Percentiles rank a stretch among this genome's conserved stretches.
These are phyloP conservation scores for Brachypodius melanocephalos DNA, from an alignment of 2,113 vertebrate genomes.

Conservation along the genomic window DNA sequence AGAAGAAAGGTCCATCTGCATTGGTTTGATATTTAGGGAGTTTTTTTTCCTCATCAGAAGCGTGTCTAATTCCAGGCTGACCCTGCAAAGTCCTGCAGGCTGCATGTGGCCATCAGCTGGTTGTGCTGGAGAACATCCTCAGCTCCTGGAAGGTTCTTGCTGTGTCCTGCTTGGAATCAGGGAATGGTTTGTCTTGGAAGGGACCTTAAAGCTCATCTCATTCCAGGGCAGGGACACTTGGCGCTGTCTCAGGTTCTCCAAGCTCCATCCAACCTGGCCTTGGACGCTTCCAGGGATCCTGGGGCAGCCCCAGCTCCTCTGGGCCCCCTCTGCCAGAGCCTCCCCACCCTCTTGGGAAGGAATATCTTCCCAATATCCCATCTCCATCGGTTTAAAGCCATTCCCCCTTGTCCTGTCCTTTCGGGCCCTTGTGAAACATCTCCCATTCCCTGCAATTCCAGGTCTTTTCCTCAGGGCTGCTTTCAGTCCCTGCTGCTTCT, in stretches of 20 bases:
- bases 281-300: background rate
- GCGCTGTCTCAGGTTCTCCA: rapidly evolving
- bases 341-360: rapidly evolving
- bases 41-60: background rate
- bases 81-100: background rate
- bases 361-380: background rate
- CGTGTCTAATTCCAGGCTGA: background rate
- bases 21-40: background rate
- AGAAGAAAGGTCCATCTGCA: background rate
- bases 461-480: background rate
- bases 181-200: background rate
- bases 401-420: background rate
- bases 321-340: background rate
- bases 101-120: background rate
- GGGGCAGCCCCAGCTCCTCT: background rate
- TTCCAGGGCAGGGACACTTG: background rate
- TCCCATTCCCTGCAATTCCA: background rate
- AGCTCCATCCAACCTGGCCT: rapidly evolving
- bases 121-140: background rate
- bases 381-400: background rate
- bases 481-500: background rate
- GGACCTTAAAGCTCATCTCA: background rate
- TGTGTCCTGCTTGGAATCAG: background rate
- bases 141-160: background rate
- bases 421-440: background rate